Evolutionary conservation across 2,888 invertebrate species (phyloP), one percentile per base, ranked within the genome.

Genomic region (Macrosiphum euphorbiae): DNA sequence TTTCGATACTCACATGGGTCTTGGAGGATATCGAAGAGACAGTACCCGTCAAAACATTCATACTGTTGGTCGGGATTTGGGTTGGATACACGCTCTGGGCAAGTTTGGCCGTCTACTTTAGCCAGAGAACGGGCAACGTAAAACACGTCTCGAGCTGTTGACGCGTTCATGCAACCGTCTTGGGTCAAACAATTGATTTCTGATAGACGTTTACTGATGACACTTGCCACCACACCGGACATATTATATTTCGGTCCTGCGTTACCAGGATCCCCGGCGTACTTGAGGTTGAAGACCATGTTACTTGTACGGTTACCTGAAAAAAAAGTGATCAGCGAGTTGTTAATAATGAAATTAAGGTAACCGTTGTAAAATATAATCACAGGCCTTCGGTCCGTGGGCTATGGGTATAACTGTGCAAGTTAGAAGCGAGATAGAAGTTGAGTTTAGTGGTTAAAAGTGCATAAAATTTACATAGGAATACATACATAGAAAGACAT

Each of bases 1-100:
- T 94, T 94, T 28, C 50, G 55, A 87, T 61, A 94, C 55, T 94
- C 94, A 44, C 94, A 94, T 13, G 94, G 92, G n/a, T 94, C 94
- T 35, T 88, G 44, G 26, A 78, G 86, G 8, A 87, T 41, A 28
- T 94, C 92, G 50, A 94, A 94, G 55, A 94, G 87, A 91, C 94
- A 94, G 44, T 90, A 94, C 3, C 28, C n/a, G 13, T 94, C 90
- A 7, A 94, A 94, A 87, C 94, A 94, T n/a, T 94, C 94, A 41
- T 94, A 94, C 11, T 11, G 41, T 20, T 61, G 28, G 26, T 90
- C 35, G 5, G 92, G 92, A 26, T 92, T 26, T 1, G 52, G 7
- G 20, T 28, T 3, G 3, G 35, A 50, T 41, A 94, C n/a, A 13
- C 94, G 94, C 24, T 94, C 90, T 13, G 85, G 1, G 41, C 94